Conservation (phyloP, 2,113 vertebrate genomes). For the Peromyscus californicus region DNA sequence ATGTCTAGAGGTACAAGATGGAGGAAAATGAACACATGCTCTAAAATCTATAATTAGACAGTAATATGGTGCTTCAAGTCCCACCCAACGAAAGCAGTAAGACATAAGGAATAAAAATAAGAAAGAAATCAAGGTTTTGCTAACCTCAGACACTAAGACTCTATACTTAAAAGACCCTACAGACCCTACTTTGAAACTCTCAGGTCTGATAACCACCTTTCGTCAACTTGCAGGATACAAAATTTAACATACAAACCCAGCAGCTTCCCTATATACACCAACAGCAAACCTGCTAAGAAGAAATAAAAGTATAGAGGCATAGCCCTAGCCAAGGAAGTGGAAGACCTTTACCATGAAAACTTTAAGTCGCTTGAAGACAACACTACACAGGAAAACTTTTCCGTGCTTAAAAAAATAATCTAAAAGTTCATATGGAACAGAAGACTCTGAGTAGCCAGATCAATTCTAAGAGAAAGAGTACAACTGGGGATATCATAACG, state of each 20-base stretch:
- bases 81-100: not conserved
- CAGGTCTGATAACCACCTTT: not conserved
- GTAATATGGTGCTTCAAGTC: not conserved
- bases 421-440: no score
- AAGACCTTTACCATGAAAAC: not conserved
- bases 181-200: not conserved
- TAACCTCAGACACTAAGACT: not conserved
- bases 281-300: not conserved
- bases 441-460: not conserved
- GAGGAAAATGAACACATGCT: not conserved
- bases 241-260: not conserved
- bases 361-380: not conserved
- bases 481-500: not conserved
- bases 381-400: not conserved
- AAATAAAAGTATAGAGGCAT: not conserved
- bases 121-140: not conserved
- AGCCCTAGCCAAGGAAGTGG: not conserved
- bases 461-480: not conserved
- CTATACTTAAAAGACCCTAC: not conserved
- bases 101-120: not conserved
- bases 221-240: not conserved
- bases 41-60: not conserved
- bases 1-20: not conserved
- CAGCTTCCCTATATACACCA: not conserved
- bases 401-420: not conserved